Base-by-base conservation (phyloP, 2,797 vertebrate genomes). In the Sylvilagus floridanus region DNA sequence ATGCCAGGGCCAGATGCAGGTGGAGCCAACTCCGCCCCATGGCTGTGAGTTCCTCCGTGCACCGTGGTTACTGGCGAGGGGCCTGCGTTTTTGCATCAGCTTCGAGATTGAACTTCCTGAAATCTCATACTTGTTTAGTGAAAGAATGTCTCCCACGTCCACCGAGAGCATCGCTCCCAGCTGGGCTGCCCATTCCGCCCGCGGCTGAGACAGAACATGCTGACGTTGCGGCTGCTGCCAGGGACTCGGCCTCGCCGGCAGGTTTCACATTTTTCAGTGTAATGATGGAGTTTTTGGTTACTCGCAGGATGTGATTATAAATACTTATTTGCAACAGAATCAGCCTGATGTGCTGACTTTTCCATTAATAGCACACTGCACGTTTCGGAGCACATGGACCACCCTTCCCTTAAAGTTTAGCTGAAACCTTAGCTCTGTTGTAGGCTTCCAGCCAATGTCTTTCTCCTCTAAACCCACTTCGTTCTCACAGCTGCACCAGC, bases 231-330 rank as follows among this genome's bases (percentile, higher is more conserved):
- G 68, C 73, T 28, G 75, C 50, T 65, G 35, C 47, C 9, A 0
- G 4, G 54, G 1, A 5, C 66, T 13, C 0, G 16, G 89, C 52
- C 17, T 62, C 57, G 22, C 50, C 2, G 3, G 81, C 47, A 72
- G 47, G 35, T 75, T 89, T 66, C 5, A 63, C 26, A 16, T 68
- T 89, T 60, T 65, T 89, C 26, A 60, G 87, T 4, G 21, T 54
- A 78, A 88, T 82, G 84, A 71, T 1, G 50, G 84, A 68, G 63
- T 84, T 84, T 95, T 89, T 57, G 77, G 92, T 95, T 95, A 96
- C 87, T 91, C 60, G 52, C 81, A 84, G 87, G 87, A 76, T 84
- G 85, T 86, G 66, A 89, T 94, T 89, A 93, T 69, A 84, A 95
- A 94, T 30, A 90, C 28, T 26, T 82, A 79, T 93, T 86, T 84